A percentile compares a stretch with the other conserved stretches of the same genome.
These are phyloP conservation scores for Tetramorium alpestre DNA, from an alignment of 1,140 invertebrate species.

Conservation along the genomic window DNA sequence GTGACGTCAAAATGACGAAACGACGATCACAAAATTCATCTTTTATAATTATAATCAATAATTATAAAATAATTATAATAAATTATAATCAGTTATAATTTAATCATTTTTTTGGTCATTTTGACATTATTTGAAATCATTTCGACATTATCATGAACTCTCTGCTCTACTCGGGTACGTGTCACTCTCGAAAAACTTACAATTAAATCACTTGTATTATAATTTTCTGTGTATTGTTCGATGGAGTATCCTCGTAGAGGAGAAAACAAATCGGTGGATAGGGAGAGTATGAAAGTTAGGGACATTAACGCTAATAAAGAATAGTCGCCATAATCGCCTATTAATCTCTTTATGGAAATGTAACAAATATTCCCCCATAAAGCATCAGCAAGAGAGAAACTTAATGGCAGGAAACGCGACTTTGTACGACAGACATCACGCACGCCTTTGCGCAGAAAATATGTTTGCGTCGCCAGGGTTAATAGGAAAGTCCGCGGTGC, in stretches of 20 bases:
- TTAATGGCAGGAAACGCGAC: constrained; percentile 22
- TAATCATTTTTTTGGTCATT: too few relatives aligned
- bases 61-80: too few relatives aligned
- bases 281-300: background rate
- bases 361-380: constrained; percentile 11
- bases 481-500: background rate
- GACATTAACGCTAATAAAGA: background rate
- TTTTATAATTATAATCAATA: too few relatives aligned
- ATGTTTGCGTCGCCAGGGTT: background rate
- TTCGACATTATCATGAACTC: too few relatives aligned
- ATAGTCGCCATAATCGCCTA: background rate
- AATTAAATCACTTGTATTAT: background rate
- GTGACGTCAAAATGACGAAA: too few relatives aligned
- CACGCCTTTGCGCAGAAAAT: constrained; percentile 21
- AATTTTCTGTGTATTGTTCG: background rate
- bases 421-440: background rate
- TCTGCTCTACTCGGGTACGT: too few relatives aligned
- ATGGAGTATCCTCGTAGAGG: background rate
- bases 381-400: background rate
- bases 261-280: background rate
- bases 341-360: background rate
- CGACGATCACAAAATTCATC: too few relatives aligned
- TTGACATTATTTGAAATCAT: too few relatives aligned
- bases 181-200: background rate
- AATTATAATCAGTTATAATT: too few relatives aligned